Evolutionary conservation across 2,888 invertebrate genomes (phyloP), one percentile per base, ranked within the genome.

Genomic region (Biston stratarius): DNA sequence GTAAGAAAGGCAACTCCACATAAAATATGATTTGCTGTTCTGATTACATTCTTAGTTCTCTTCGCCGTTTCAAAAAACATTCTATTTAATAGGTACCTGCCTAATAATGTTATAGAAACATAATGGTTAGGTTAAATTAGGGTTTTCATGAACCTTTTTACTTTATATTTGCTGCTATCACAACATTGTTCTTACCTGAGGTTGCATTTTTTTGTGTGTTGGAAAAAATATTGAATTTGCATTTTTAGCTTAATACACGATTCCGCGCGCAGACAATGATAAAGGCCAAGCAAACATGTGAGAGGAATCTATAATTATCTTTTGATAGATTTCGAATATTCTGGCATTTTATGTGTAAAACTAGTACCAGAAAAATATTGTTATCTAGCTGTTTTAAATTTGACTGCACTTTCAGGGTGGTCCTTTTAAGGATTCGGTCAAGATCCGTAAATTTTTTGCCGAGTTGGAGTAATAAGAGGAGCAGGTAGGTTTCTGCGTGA

Each of bases 201-300:
- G 24, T 24, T 24, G 24, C 24, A 24, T 24, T 24, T 24, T 24
- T 3, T 24, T 2, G 24, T 24, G 1, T 24, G 24, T 24, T 24
- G 24, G 24, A 24, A 24, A 24, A 24, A 24, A 24, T 24, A 24
- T 24, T 24, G 24, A 56, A 33, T 44, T 44, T 56, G 53, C 15
- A 40, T 9, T 53, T 53, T 52, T 36, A 38, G 38, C n/a, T 53
- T 33, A 38, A 40, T 6, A 33, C 42, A 40, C 38, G 56, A 56
- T 44, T 57, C 34, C n/a, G 56, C 14, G 12, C 45, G 33, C 42
- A 55, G 14, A 57, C 45, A 45, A 45, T 14, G 14, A 45, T 45
- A 34, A 57, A 57, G 57, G 57, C 12, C 57, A 57, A 11, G 36
- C n/a, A 36, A 36, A 57, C 45, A 45, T 33, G 42, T 56, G 57